These are phyloP conservation scores for Passer montanus DNA, from an alignment of 2,113 vertebrate genomes.

Conservation along the genomic window DNA sequence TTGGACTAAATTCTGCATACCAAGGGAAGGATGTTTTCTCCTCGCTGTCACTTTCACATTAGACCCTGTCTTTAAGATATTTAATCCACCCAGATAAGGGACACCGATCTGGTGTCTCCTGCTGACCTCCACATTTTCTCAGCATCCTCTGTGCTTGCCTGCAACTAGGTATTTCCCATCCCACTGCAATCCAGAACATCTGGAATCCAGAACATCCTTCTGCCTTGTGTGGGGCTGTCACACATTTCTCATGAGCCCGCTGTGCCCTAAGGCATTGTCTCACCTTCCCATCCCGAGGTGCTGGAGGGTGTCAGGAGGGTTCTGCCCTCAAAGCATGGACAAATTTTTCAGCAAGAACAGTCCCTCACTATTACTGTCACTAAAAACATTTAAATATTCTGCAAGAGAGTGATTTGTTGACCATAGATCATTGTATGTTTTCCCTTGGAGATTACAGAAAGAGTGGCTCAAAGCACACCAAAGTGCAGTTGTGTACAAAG, in stretches of 20 bases:
- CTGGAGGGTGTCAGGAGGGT: background rate
- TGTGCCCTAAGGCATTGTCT: too few relatives aligned
- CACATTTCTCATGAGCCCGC: accelerated
- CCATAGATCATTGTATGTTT: background rate
- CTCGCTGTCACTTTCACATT: background rate
- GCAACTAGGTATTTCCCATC: background rate
- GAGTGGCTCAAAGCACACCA: background rate
- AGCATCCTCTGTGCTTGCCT: background rate
- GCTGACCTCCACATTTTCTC: background rate
- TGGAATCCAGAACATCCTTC: background rate
- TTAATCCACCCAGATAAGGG: background rate
- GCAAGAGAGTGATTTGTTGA: background rate
- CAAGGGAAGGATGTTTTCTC: background rate
- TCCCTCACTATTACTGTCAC: background rate
- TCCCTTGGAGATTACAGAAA: background rate
- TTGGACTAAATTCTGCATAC: background rate
- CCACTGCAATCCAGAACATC: background rate
- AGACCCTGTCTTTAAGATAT: background rate
- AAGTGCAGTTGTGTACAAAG: background rate
- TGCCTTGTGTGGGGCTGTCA: background rate
- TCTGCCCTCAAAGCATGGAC: background rate
- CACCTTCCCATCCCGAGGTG: background rate
- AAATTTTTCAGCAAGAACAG: background rate
- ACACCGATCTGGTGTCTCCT: background rate
- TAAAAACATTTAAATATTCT: background rate